Evolutionary conservation across 2,888 invertebrate genomes (phyloP).

Genomic region (Deilephila porcellus): DNA sequence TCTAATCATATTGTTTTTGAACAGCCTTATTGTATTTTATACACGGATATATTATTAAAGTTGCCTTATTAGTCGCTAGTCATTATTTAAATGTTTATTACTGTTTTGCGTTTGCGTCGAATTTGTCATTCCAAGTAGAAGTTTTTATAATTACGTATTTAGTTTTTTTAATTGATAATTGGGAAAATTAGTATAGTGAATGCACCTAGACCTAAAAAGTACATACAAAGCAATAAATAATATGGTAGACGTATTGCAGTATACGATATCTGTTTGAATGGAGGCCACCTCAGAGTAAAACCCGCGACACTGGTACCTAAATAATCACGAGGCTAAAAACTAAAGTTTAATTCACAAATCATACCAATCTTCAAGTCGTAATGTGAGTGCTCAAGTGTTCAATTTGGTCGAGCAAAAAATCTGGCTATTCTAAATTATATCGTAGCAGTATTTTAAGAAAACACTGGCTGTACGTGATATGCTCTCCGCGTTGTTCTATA

Average conservation of each 20-base stretch:
- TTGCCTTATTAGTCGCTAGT: slow-evolving; percentile 75
- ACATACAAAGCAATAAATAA: background rate
- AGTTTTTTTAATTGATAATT: background rate
- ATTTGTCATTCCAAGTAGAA: background rate
- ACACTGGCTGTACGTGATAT: background rate
- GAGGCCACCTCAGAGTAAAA: background rate
- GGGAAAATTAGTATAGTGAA: background rate
- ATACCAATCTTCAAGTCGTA: background rate
- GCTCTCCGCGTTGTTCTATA: no score
- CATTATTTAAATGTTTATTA: slow-evolving; percentile 48
- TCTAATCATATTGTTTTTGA: slow-evolving; percentile 41
- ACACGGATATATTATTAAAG: slow-evolving; percentile 45
- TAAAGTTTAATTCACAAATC: no score
- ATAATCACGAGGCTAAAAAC: no score
- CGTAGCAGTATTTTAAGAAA: background rate
- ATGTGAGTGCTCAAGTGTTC: background rate
- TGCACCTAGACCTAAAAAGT: background rate
- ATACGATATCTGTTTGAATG: background rate
- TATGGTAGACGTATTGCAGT: background rate
- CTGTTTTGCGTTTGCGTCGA: slow-evolving; percentile 27
- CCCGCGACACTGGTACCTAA: no score
- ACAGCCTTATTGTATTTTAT: slow-evolving; percentile 38
- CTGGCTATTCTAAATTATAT: background rate
- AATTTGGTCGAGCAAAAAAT: background rate
- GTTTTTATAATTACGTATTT: slow-evolving; percentile 5